A percentile compares a stretch with the other conserved stretches of the same genome.
These are phyloP conservation scores for Microctonus brassicae DNA, from an alignment of 2,888 invertebrate genomes.

Conservation along the genomic window DNA sequence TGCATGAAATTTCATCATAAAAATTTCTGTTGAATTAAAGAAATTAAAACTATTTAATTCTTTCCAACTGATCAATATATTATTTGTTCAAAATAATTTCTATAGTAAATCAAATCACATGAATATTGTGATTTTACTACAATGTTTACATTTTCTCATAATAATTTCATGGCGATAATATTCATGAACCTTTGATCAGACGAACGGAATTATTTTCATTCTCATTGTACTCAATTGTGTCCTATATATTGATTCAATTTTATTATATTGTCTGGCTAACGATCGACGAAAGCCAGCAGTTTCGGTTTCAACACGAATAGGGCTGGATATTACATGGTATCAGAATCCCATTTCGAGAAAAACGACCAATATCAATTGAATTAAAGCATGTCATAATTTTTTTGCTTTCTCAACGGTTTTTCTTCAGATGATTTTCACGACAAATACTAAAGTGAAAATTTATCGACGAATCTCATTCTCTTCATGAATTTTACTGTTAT, in stretches of 20 bases:
- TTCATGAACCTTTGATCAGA: constrained; percentile 56
- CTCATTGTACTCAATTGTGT: constrained; percentile 22
- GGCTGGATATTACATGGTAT: constrained; percentile 53
- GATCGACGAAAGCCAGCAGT: constrained; percentile 52
- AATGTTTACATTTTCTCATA: no score
- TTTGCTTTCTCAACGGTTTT: not conserved
- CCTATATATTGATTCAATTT: constrained; percentile 18
- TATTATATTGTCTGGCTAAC: constrained; percentile 25
- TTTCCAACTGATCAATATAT: no score
- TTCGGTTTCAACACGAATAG: constrained; percentile 58
- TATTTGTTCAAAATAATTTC: no score
- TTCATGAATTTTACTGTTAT: not conserved
- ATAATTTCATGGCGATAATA: no score
- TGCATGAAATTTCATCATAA: no score
- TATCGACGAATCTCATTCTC: not conserved
- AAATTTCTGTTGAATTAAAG: no score
- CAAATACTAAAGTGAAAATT: not conserved
- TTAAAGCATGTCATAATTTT: not conserved
- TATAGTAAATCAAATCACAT: no score
- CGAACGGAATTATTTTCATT: constrained; percentile 54
- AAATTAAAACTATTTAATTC: no score
- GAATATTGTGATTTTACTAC: no score
- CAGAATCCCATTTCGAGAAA: constrained; percentile 38
- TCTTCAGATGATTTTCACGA: not conserved
- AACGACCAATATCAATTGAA: not conserved